Evolutionary conservation across 1,140 invertebrate genomes (phyloP), one percentile per base, ranked within the genome.

Genomic region (Pachyrhynchus sulphureomaculatus): DNA sequence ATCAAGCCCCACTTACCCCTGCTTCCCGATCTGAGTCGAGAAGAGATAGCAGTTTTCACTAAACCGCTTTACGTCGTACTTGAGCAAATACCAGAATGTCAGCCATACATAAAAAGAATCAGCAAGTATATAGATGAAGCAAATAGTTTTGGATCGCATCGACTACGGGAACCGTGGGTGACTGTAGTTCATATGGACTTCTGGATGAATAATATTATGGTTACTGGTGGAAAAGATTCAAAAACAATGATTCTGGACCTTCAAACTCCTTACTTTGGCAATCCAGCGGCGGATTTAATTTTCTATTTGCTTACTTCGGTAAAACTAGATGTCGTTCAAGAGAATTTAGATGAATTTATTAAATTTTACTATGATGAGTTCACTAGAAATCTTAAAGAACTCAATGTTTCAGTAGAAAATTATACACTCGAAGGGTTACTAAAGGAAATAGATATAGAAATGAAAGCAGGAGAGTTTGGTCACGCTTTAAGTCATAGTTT

Each of bases 241-340:
- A n/a, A n/a, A n/a, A n/a, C n/a, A n/a, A n/a, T n/a, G n/a, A n/a
- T n/a, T n/a, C n/a, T n/a, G n/a, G n/a, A n/a, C n/a, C n/a, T n/a
- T n/a, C n/a, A n/a, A n/a, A n/a, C n/a, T n/a, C n/a, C n/a, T n/a
- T n/a, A 24, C 9, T 9, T 47, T 1, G 70, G 73, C 0, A 83
- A 76, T 26, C 72, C 80, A 8, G 58, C 77, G 0, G 73, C 79
- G 2, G 84, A 86, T 60, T 44, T 86, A 2, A 63, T 80, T n/a
- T 85, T 84, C 32, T 78, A 83, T 21, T 52, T 85, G 0, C 75
- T 79, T 6, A 79, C 77, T 0, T 83, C 82, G 42, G 68, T 82
- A 1, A 0, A 57, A 6, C 37, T 66, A 1, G 52, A 72, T 0
- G 66, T 79, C 0, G 54, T 4, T n/a, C n/a, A n/a, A n/a, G n/a